Base-by-base conservation (phyloP, 2,888 invertebrate genomes). In the Criorhina ranunculi region DNA sequence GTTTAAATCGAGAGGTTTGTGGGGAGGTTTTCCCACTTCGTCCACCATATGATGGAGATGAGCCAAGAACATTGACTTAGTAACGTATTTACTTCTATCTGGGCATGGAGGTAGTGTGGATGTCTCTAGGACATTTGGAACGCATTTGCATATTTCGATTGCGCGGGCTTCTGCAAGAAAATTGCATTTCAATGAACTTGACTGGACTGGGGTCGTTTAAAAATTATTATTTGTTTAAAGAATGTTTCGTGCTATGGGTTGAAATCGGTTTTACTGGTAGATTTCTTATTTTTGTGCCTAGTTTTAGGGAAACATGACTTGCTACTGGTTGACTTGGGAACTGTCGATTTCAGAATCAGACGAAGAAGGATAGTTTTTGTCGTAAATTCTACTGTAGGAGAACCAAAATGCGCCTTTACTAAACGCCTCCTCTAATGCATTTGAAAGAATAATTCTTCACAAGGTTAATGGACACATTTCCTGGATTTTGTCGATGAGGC, bases 21-120 rank as follows among this genome's bases (percentile, higher is more conserved):
- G 64, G 11, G 79, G 82, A 9, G 72, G 70, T 79, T 82, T 86
- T 7, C 86, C 87, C 59, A 87, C 80, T 78, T 87, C 57, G 51
- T 79, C 67, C 6, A 88, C 87, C 67, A 66, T 55, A 69, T 87
- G 87, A 81, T 87, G 88, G 40, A 86, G 75, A 83, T 87, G 87
- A 83, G 87, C 87, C 87, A 88, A 80, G 70, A 87, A 87, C 11
- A 49, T 67, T 17, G 79, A 67, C 31, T 75, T 85, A 59, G 33
- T 75, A 17, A 59, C 12, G 42, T 49, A 78, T 79, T 57, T 83
- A 35, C 44, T 33, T 53, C 6, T 49, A 37, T 60, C 8, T 46
- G 15, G 8, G 11, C 8, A n/a, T 37, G 15, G 24, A 17, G 12
- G 5, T n/a, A 17, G 24, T 40, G 19, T 12, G 12, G 31, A 15